Evolutionary conservation across 2,113 vertebrate species (phyloP), one percentile per base, ranked within the genome.

Genomic region (Oncorhynchus kisutch): DNA sequence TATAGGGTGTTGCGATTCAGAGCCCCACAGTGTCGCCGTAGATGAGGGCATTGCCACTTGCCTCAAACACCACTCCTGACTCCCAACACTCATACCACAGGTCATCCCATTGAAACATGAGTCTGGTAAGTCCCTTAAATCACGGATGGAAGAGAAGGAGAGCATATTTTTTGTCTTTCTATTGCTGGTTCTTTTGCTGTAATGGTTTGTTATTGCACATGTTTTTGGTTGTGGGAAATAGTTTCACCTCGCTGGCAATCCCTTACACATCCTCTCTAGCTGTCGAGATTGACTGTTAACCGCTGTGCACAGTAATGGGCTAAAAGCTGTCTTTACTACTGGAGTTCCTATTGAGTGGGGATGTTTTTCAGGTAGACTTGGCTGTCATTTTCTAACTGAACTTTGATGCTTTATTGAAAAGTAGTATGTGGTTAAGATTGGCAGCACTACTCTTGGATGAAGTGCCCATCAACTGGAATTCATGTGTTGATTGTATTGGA

Each of bases 241-340:
- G 76, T 90, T 75, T 86, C 86, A 79, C 87, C 85, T 88, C 80
- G 64, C 74, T 24, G 77, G 77, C 82, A 85, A 86, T 88, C 85
- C 81, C 73, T 89, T 80, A 69, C 86, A 88, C 64, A 34, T 87
- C 78, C 77, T 67, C 83, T 79, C 74, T 73, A 87, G 71, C 82
- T 87, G 76, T 70, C 2, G 84, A 80, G 87, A 86, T 88, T 85
- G 73, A 83, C 83, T 72, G 78, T 79, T 82, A 91, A 90, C 81
- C 75, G 75, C 85, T 86, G 74, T 83, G 82, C 39, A 57, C 67
- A 80, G 82, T 85, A 45, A 86, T 86, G 89, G 16, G 86, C 78
- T 87, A 89, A 82, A 13, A 14, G 4, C 34, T 25, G 39, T 67
- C 64, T 66, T 12, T 18, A 22, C 48, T 49, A 25, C 20, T n/a